Conservation (phyloP, 2,797 vertebrate genomes). For the Phataginus tetradactyla region DNA sequence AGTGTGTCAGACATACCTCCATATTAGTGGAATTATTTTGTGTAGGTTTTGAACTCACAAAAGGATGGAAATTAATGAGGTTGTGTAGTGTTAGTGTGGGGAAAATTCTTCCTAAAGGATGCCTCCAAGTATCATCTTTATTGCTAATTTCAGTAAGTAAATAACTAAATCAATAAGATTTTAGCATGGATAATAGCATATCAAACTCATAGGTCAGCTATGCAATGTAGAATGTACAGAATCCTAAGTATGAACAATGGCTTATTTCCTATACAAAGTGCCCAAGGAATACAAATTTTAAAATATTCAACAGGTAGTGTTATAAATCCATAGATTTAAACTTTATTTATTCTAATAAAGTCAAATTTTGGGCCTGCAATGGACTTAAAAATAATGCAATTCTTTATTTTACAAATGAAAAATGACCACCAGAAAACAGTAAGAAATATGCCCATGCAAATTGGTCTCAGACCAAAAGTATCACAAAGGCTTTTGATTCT, state of each 20-base stretch:
- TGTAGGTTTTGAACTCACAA: neutral
- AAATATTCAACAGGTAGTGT: neutral
- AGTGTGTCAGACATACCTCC: neutral
- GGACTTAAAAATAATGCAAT: neutral
- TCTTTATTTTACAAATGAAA: neutral
- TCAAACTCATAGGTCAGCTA: neutral
- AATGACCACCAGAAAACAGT: neutral
- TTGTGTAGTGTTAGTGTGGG: neutral
- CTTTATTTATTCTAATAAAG: neutral
- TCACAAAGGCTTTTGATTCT: neutral
- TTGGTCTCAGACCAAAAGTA: neutral
- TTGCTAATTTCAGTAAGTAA: neutral
- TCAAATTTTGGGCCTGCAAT: neutral
- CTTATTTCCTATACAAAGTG: neutral
- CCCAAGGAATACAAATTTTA: neutral
- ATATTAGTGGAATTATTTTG: conserved; percentile 9
- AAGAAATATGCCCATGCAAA: neutral
- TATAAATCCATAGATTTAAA: neutral
- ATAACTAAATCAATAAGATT: neutral
- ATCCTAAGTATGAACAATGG: neutral
- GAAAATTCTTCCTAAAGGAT: neutral
- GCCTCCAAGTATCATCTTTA: neutral
- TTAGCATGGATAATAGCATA: neutral
- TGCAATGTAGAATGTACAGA: neutral
- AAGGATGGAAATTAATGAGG: neutral